Base-by-base conservation (phyloP, 2,888 invertebrate species). In the Eupithecia tripunctaria region DNA sequence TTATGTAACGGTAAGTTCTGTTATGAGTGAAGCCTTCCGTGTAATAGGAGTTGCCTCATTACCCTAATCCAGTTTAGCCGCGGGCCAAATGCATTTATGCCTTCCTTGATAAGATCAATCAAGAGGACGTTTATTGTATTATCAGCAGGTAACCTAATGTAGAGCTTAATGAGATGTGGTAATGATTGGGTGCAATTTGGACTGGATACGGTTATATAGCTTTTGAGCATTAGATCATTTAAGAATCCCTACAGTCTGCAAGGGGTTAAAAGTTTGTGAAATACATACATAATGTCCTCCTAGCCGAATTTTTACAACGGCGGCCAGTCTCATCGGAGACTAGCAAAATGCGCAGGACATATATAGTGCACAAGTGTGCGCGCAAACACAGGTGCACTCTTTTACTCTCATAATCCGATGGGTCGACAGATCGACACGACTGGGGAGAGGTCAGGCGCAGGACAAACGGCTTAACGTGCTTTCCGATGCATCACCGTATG, bases 81-180 rank as follows among this genome's bases (percentile, higher is more conserved):
- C 62, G 67, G 64, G 59, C 72, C 72, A 75, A 75, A 75, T 75
- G 72, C 75, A 70, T 71, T 74, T 72, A 74, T 38, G 59, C 70
- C 68, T 63, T 71, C 72, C 59, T 65, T 41, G 63, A 68, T 75
- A 72, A 75, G 75, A 70, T 75, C 70, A 72, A 60, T 41, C 60
- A 51, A 32, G 63, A 51, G 56, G 67, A 43, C 65, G 67, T 67
- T 65, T 75, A 74, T 70, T 71, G 36, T 70, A 72, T 69, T 72
- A 68, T 25, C 21, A 64, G 14, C 12, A 64, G 18, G 38, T 38
- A 25, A 38, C 38, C 1, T 38, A n/a, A 38, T 38, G 21, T 14
- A 10, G 64, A 64, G 38, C 6, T 64, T 36, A 64, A 21, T 86
- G 87, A 88, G 87, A 88, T 87, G 85, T 56, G 62, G 27, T 63